phyloP scores from a whole-genome alignment of 1,140 invertebrate genomes.

The Heliothis subflexa region DNA sequence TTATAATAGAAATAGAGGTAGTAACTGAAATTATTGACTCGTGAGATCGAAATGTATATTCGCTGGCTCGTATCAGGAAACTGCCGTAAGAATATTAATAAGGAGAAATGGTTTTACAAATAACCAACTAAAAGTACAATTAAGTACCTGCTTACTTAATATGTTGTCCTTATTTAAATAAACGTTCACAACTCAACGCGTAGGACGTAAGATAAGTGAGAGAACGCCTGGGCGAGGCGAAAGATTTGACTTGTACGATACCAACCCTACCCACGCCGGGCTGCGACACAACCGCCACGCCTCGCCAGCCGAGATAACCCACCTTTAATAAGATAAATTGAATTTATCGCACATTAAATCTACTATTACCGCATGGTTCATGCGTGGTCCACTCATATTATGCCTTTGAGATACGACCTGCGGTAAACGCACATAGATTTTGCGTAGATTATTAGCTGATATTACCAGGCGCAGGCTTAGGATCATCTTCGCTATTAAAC shows the following conservation, averaged over 20 bases:
- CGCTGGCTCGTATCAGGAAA: background rate
- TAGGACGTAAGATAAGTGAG: slow-evolving; percentile 59
- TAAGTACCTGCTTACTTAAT: slow-evolving; percentile 32
- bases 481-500: slow-evolving; percentile 39
- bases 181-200: slow-evolving; percentile 53
- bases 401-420: slow-evolving; percentile 57
- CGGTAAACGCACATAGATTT: slow-evolving; percentile 54
- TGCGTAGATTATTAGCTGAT: slow-evolving; percentile 46
- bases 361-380: slow-evolving; percentile 54
- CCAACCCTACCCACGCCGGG: slow-evolving; percentile 54
- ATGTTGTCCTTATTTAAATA: slow-evolving; percentile 50
- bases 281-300: slow-evolving; percentile 48
- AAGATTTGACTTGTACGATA: slow-evolving; percentile 57
- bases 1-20: slow-evolving; percentile 34
- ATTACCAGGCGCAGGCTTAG: slow-evolving; percentile 50
- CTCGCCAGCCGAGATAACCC: slow-evolving; percentile 57
- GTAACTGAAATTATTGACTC: background rate
- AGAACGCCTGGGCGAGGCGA: slow-evolving; percentile 41
- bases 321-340: slow-evolving; percentile 70
- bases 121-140: slow-evolving; percentile 26
- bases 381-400: slow-evolving; percentile 59
- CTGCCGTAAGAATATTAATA: slow-evolving; percentile 23
- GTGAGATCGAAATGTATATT: slow-evolving; percentile 4
- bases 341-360: slow-evolving; percentile 69
- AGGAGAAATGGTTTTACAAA: slow-evolving; percentile 22